These are phyloP conservation scores for Notolabrus celidotus DNA, from an alignment of 2,797 vertebrate genomes.

Conservation along the genomic window DNA sequence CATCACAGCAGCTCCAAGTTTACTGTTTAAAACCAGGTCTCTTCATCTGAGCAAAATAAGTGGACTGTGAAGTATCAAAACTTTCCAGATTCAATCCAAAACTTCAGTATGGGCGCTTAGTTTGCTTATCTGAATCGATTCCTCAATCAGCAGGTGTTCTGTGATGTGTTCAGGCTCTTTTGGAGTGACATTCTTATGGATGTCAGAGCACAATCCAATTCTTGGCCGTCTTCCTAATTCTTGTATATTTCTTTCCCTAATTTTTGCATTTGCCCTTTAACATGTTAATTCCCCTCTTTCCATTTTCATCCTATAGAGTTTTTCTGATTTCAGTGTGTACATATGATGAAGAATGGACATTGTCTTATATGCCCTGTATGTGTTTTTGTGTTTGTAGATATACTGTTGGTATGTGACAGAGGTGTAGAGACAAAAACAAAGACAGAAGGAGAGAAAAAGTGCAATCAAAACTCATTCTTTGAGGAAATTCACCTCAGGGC, in stretches of 20 bases:
- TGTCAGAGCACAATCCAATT: constrained; percentile 61
- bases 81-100: too few relatives aligned
- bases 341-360: constrained; percentile 26
- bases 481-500: constrained; percentile 56
- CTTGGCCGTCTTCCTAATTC: constrained; percentile 36
- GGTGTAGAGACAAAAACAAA: constrained; percentile 3
- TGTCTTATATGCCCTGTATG: constrained; percentile 21
- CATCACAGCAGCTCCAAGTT: too few relatives aligned
- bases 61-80: too few relatives aligned
- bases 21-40: too few relatives aligned
- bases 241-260: constrained; percentile 38
- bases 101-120: too few relatives aligned
- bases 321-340: constrained; percentile 26
- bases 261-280: background rate
- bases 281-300: background rate
- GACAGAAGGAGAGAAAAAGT: constrained; percentile 21
- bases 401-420: constrained; percentile 19
- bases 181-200: too few relatives aligned
- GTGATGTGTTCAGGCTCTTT: too few relatives aligned
- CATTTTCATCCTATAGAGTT: constrained; percentile 1
- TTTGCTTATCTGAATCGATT: too few relatives aligned
- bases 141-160: too few relatives aligned
- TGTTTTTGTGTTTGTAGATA: constrained; percentile 4
- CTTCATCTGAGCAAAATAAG: too few relatives aligned
- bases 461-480: constrained; percentile 53